Percentiles rank a stretch among this genome's conserved stretches.
Conservation (phyloP, 2,797 vertebrate genomes). For the Cryptoprocta ferox region DNA sequence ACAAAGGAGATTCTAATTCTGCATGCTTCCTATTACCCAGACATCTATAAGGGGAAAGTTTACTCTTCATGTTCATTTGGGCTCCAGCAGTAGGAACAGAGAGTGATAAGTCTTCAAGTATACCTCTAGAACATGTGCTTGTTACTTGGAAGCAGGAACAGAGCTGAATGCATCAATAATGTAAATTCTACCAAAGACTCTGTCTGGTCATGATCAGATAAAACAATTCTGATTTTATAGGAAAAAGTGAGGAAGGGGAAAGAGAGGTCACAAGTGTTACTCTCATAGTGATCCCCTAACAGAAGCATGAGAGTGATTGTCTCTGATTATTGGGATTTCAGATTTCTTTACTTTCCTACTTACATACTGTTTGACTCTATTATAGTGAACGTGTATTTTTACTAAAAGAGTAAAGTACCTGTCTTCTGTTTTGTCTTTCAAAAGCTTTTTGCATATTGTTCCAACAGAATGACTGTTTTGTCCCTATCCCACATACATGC, state of each 20-base stretch:
- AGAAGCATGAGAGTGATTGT: not conserved
- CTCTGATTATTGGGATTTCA: not conserved
- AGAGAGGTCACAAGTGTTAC: not conserved
- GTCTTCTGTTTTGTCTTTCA: not conserved
- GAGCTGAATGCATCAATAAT: not conserved
- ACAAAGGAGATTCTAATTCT: not conserved
- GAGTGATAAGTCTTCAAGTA: too few species aligned
- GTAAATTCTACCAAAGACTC: not conserved
- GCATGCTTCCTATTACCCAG: not conserved
- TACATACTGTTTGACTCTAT: not conserved
- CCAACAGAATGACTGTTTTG: not conserved
- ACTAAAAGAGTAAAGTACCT: not conserved
- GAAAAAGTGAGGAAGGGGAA: not conserved
- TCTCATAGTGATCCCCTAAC: not conserved
- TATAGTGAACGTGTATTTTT: not conserved
- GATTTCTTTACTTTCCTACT: not conserved
- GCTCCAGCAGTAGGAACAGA: not conserved
- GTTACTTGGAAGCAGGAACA: not conserved
- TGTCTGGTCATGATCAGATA: not conserved
- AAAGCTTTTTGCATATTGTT: not conserved
- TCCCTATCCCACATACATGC: not conserved
- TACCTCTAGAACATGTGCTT: not conserved
- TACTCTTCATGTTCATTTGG: not conserved
- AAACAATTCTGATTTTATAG: not conserved
- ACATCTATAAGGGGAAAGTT: not conserved